Percentiles rank a stretch among this genome's conserved stretches.
Conservation (phyloP, 2,797 vertebrate species). For the Neostethus bicornis region DNA sequence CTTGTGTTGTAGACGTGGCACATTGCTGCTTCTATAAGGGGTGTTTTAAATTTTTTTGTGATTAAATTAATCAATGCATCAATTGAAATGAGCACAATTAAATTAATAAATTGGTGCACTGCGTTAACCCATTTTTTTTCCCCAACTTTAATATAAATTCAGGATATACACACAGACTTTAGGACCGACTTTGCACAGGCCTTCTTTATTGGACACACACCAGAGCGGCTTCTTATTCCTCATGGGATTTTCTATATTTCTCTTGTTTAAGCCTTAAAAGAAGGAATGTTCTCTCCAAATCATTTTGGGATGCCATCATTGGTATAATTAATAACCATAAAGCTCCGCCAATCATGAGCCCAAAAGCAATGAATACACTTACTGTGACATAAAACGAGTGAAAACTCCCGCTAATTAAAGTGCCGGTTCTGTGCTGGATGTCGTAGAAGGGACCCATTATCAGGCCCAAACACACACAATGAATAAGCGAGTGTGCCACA, state of each 20-base stretch:
- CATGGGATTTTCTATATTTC: conserved; percentile 43
- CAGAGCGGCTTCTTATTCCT: conserved; percentile 62
- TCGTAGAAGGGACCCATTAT: conserved; percentile 62
- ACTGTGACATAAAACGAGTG: conserved; percentile 56
- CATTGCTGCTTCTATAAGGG: no score
- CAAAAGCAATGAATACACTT: conserved; percentile 39
- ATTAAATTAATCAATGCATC: no score
- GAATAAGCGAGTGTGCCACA: conserved; percentile 36
- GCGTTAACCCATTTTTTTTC: no score
- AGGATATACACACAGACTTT: no score
- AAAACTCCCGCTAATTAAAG: conserved; percentile 70
- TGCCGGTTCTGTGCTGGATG: conserved; percentile 41
- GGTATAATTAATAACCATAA: conserved; percentile 74
- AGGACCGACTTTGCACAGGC: conserved; percentile 67
- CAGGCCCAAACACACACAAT: conserved; percentile 64
- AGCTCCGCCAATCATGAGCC: conserved; percentile 58
- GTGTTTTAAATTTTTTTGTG: no score
- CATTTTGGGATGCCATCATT: conserved; percentile 51
- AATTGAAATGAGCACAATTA: no score
- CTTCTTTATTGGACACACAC: conserved; percentile 66
- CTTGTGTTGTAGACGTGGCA: no score
- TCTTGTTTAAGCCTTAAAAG: conserved; percentile 54
- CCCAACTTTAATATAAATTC: no score
- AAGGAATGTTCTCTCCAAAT: conserved; percentile 61
- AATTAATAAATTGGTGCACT: no score